Conservation (phyloP, 2,888 invertebrate genomes). For the Hylaea fasciaria region DNA sequence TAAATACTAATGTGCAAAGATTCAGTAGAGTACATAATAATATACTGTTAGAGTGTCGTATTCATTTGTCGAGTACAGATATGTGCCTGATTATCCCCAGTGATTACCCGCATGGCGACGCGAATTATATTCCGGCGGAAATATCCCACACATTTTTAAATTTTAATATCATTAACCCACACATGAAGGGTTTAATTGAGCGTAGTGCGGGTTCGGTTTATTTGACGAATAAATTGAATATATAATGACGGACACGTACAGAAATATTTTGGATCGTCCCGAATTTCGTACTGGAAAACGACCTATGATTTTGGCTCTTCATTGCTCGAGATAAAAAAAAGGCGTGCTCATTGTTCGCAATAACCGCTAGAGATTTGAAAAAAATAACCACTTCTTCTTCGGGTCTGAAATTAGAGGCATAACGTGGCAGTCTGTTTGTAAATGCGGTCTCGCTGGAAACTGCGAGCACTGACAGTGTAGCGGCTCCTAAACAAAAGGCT, state of each 20-base stretch:
- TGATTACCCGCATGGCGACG: slow-evolving; percentile 40
- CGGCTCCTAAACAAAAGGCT: slow-evolving; percentile 69
- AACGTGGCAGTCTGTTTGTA: slow-evolving; percentile 57
- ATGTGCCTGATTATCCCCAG: slow-evolving; percentile 42
- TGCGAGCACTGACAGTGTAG: slow-evolving; percentile 57
- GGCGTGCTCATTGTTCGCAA: slow-evolving; percentile 45
- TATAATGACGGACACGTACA: slow-evolving; percentile 17
- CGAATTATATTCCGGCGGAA: slow-evolving; percentile 35
- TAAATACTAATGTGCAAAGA: not conserved
- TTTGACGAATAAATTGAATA: slow-evolving; percentile 31
- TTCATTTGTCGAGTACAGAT: slow-evolving; percentile 52
- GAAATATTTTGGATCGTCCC: slow-evolving; percentile 8
- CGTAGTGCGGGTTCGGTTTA: slow-evolving; percentile 28
- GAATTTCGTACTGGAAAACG: slow-evolving; percentile 2
- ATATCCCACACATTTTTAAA: slow-evolving; percentile 31
- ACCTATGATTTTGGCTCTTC: slow-evolving; percentile 7
- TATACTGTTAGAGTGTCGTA: slow-evolving; percentile 34
- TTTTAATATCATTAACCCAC: slow-evolving; percentile 29
- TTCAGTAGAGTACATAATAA: not conserved
- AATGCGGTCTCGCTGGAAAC: slow-evolving; percentile 58
- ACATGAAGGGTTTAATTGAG: slow-evolving; percentile 28
- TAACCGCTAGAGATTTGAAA: slow-evolving; percentile 48
- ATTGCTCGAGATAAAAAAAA: slow-evolving; percentile 40
- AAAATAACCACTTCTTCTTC: slow-evolving; percentile 48
- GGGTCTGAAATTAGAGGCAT: slow-evolving; percentile 51